Conservation (phyloP, 2,888 invertebrate genomes). For the Thereva unica region DNA sequence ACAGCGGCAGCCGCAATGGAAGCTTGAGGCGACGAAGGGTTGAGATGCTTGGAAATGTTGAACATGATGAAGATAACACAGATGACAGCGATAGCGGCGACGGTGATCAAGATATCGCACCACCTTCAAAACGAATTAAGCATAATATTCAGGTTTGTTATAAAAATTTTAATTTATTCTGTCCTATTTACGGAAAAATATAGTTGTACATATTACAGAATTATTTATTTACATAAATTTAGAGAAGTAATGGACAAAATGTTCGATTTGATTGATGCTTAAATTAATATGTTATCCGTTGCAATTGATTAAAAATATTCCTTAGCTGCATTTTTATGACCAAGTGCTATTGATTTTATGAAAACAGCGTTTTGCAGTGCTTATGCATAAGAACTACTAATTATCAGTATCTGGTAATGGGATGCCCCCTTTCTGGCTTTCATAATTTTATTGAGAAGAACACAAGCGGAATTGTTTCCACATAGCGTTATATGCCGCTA, state of each 20-base stretch:
- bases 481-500: no score
- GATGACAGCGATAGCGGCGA: constrained; percentile 36
- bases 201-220: not conserved
- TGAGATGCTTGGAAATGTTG: constrained; percentile 42
- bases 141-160: constrained; percentile 27
- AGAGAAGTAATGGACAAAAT: not conserved
- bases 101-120: constrained; percentile 22
- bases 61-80: constrained; percentile 17
- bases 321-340: no score
- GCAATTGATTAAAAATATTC: no score
- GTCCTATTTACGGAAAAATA: not conserved
- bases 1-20: constrained; percentile 44
- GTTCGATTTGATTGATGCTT: no score
- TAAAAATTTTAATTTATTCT: not conserved
- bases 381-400: no score
- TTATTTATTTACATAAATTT: constrained; percentile 16
- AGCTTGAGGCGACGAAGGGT: constrained; percentile 49
- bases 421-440: no score
- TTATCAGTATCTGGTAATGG: no score
- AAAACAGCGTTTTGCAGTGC: no score
- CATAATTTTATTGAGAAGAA: no score
- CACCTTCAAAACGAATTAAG: constrained; percentile 35
- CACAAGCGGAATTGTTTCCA: no score
- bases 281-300: no score
- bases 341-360: no score